These are phyloP conservation scores for Macropis europaea DNA, from an alignment of 2,888 invertebrate species.

Conservation along the genomic window DNA sequence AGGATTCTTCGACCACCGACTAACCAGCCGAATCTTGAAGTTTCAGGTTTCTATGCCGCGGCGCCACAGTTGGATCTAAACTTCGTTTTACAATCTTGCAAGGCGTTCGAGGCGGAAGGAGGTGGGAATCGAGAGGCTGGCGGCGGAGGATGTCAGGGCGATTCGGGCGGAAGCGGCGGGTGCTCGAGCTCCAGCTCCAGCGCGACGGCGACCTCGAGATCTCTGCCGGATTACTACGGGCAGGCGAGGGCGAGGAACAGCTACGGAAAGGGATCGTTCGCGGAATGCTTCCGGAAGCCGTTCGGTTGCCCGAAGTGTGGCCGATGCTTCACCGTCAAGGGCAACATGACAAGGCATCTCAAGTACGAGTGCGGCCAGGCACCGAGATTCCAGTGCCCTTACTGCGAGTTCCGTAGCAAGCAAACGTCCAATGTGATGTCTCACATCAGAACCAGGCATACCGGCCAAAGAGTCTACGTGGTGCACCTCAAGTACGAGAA, in stretches of 20 bases:
- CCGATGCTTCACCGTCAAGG: conserved; percentile 73
- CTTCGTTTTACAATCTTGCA: conserved; percentile 62
- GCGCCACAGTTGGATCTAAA: conserved; percentile 67
- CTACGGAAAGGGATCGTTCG: conserved; percentile 39
- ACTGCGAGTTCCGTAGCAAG: conserved; percentile 75
- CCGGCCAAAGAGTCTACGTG: conserved; percentile 63
- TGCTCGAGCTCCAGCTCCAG: no score
- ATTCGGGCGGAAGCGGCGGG: no score
- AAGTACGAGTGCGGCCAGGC: conserved; percentile 77
- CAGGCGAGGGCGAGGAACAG: conserved; percentile 43
- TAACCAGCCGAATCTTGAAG: conserved; percentile 55
- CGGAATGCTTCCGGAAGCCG: conserved; percentile 60
- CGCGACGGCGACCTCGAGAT: conserved; percentile 25
- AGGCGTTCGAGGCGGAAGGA: conserved; percentile 48
- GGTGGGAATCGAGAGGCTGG: conserved; percentile 29
- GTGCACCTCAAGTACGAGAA: conserved; percentile 53
- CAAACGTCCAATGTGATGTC: conserved; percentile 75
- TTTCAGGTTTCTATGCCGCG: conserved; percentile 69
- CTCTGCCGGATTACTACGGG: conserved; percentile 48
- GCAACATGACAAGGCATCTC: conserved; percentile 76
- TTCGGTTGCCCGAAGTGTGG: conserved; percentile 76
- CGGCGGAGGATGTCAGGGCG: conserved; percentile 4
- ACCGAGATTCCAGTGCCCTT: conserved; percentile 76
- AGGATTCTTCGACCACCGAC: background rate
- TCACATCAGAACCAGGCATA: conserved; percentile 72